Evolutionary conservation across 53 echinoderm and acorn worm genomes (phyloP), one percentile per base, ranked within the genome.

Genomic region (Holothuria scabra): DNA sequence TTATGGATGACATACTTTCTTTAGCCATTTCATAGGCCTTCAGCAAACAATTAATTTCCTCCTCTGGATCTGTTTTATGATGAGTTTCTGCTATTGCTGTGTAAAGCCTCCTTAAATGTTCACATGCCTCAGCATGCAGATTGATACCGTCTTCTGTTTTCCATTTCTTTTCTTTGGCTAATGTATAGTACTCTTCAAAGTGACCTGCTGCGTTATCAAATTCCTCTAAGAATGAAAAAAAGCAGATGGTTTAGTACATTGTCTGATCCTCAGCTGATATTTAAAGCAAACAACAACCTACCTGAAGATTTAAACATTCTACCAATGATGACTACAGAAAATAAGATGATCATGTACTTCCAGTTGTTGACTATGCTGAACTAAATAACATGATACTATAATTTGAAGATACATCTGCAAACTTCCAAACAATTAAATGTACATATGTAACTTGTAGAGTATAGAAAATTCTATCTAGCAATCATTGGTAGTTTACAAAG

Each of bases 1-100:
- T 52, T 16, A 52, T 52, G 14, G 11, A 1, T 2, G 23, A 81
- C 99, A 93, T 84, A 99, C 99, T 95, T 76, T 95, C 99, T 92
- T 99, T 99, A 48, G 99, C 99, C 93, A 93, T 99, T 80, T 95
- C 95, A 87, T 85, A 91, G 11, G 99, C 95, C 61, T 99, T 95
- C 35, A 87, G 87, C 13, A 99, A 67, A 83, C 92, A 95, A 52
- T 83, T 67, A 63, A 99, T 99, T n/a, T 95, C 95, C 33, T 95
- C 92, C 56, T 94, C 79, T 2, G 59, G 41, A 68, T 95, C 91
- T 26, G 52, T 91, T 2, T 81, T 79, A 31, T 71, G 82, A 46
- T 81, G 84, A 2, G 83, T 91, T 85, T 99, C 91, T 6, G 99
- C 95, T 46, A 95, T 95, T 12, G 95, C 83, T 57, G 99, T 99